These are phyloP conservation scores for Alces alces DNA, from an alignment of 2,113 vertebrate genomes.

Conservation along the genomic window DNA sequence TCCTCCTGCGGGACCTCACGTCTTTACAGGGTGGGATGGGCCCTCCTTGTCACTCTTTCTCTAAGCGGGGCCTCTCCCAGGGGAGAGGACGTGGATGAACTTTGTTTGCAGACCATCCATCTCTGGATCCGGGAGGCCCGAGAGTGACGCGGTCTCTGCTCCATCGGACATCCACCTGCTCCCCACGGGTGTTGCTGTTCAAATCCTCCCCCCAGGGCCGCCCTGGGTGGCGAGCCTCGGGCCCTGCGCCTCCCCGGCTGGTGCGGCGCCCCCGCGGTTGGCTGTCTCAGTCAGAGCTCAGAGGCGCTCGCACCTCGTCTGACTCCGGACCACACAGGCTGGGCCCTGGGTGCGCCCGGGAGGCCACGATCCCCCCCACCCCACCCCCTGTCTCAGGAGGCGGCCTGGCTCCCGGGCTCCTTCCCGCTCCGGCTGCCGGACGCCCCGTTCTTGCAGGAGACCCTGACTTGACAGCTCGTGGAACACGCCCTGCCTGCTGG, in stretches of 20 bases:
- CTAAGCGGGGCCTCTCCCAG: not conserved
- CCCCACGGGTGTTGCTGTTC: not conserved
- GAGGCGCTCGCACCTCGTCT: rapidly evolving
- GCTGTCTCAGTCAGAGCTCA: no score
- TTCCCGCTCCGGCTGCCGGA: not conserved
- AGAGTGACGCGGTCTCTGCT: not conserved
- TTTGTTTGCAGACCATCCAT: not conserved
- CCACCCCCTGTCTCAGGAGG: rapidly evolving
- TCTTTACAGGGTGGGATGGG: not conserved
- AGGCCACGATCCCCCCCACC: rapidly evolving
- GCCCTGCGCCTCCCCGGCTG: not conserved
- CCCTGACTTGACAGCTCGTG: not conserved
- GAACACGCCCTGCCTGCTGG: not conserved
- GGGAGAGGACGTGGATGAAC: not conserved
- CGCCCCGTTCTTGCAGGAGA: not conserved
- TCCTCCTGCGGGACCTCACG: not conserved
- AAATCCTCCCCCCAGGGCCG: not conserved
- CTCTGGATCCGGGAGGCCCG: not conserved
- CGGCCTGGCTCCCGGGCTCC: not conserved
- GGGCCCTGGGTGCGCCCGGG: not conserved
- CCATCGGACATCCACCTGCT: rapidly evolving
- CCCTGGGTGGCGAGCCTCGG: not conserved
- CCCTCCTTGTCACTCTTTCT: not conserved
- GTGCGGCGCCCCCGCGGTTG: not conserved
- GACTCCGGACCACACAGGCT: not conserved